phyloP scores from a whole-genome alignment of 1,140 invertebrate genomes.

The Goniozus legneri region DNA sequence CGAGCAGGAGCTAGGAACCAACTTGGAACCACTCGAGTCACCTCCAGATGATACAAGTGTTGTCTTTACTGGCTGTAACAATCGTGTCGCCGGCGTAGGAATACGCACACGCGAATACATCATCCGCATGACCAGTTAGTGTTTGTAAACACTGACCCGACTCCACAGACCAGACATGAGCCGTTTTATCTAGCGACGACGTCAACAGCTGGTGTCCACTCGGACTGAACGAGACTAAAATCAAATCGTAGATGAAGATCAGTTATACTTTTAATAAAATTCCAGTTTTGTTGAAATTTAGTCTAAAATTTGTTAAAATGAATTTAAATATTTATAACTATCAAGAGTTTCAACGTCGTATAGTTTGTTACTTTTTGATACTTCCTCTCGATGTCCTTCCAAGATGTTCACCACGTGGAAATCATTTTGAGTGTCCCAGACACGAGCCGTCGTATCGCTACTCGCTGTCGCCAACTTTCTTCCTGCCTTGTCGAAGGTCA shows the following conservation, averaged over 20 bases:
- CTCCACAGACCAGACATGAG: conserved; percentile 70
- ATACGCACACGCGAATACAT: conserved; percentile 77
- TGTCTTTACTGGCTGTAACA: conserved; percentile 73
- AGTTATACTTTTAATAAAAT: no score
- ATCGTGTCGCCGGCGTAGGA: conserved; percentile 75
- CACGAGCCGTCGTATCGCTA: conserved; percentile 66
- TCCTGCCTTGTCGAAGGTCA: conserved; percentile 70
- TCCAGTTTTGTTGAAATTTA: no score
- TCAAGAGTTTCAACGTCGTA: no score
- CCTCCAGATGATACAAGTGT: conserved; percentile 68
- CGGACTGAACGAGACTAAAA: conserved; percentile 76
- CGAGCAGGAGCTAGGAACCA: conserved; percentile 28
- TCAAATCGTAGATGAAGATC: conserved; percentile 1
- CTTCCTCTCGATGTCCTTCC: conserved; percentile 71
- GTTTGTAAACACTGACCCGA: conserved; percentile 68
- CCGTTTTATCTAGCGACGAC: conserved; percentile 70
- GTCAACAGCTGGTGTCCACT: conserved; percentile 68
- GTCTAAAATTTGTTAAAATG: no score
- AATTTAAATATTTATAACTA: no score
- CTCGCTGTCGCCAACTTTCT: conserved; percentile 69
- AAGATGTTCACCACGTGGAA: conserved; percentile 63
- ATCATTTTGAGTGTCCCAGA: conserved; percentile 63
- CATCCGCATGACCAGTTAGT: conserved; percentile 69
- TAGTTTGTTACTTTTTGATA: conserved; percentile 61
- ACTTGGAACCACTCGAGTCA: conserved; percentile 66